These are phyloP conservation scores for Himalopsyche kuldschensis DNA, from an alignment of 2,888 invertebrate genomes.

Conservation along the genomic window DNA sequence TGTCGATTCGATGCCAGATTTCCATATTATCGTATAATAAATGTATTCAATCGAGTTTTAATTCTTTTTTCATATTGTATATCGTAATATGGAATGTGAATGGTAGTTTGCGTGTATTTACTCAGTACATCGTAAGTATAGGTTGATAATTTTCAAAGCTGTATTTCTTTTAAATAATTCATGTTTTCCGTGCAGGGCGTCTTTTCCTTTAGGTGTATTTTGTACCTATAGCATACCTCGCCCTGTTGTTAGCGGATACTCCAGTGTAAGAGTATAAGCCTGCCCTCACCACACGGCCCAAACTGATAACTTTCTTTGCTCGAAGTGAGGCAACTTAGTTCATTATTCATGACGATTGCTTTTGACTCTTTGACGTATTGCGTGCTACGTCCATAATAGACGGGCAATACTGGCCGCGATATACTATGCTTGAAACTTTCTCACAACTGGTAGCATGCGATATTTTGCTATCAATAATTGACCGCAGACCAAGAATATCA, in stretches of 20 bases:
- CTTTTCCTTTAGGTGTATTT: not conserved
- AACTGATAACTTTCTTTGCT: not conserved
- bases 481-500: not conserved
- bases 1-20: too few species aligned
- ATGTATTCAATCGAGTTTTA: too few species aligned
- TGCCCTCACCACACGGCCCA: not conserved
- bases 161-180: not conserved
- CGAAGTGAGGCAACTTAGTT: not conserved
- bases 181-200: not conserved
- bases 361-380: constrained; percentile 19
- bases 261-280: not conserved
- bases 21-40: too few species aligned
- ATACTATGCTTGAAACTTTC: not conserved
- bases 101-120: not conserved
- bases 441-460: not conserved
- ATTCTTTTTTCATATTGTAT: too few species aligned
- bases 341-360: constrained; percentile 21
- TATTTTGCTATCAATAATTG: not conserved
- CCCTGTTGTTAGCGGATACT: not conserved
- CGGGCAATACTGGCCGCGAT: not conserved
- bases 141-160: not conserved
- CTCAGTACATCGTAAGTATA: not conserved
- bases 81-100: too few species aligned
- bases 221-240: not conserved
- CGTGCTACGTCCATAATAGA: constrained; percentile 6